phyloP scores from a whole-genome alignment of 2,113 vertebrate genomes.

The Lethenteron camtschaticum region DNA sequence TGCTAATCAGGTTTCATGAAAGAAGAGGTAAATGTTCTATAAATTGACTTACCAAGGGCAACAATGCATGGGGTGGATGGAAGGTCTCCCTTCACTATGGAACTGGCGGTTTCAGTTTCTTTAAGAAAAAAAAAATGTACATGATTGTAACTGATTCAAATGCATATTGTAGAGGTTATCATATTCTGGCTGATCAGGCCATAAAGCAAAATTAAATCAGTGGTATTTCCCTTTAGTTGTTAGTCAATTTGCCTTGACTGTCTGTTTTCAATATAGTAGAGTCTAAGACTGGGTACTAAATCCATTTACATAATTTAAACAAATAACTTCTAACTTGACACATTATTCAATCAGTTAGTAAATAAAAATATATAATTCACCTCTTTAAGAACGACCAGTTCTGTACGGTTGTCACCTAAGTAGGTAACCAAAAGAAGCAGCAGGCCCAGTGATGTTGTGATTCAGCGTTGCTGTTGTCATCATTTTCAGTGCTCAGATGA shows the following conservation, averaged over 20 bases:
- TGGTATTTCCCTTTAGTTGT: too few relatives aligned
- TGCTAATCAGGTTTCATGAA: too few relatives aligned
- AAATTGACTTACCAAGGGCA: too few relatives aligned
- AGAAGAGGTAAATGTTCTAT: too few relatives aligned
- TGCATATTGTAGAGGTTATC: neutral
- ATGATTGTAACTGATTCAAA: slow-evolving; percentile 6
- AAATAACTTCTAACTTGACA: neutral
- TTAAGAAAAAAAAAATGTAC: neutral
- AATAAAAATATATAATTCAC: neutral
- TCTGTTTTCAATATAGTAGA: slow-evolving; percentile 4
- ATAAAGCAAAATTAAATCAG: too few relatives aligned
- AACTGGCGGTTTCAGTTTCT: slow-evolving; percentile 4
- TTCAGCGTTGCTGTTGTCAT: slow-evolving; percentile 7
- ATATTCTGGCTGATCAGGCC: too few relatives aligned
- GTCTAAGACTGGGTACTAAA: slow-evolving; percentile 1
- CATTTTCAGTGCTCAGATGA: slow-evolving; percentile 4
- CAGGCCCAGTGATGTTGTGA: neutral
- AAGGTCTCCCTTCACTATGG: neutral
- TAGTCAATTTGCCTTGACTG: neutral
- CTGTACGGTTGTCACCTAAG: neutral
- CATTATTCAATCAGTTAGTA: slow-evolving; percentile 5
- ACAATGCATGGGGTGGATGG: too few relatives aligned
- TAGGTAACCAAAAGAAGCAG: slow-evolving; percentile 2
- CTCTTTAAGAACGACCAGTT: slow-evolving; percentile 6
- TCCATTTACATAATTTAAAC: too few relatives aligned